Conservation (phyloP, 2,797 vertebrate species). For the Scolopax rusticola region DNA sequence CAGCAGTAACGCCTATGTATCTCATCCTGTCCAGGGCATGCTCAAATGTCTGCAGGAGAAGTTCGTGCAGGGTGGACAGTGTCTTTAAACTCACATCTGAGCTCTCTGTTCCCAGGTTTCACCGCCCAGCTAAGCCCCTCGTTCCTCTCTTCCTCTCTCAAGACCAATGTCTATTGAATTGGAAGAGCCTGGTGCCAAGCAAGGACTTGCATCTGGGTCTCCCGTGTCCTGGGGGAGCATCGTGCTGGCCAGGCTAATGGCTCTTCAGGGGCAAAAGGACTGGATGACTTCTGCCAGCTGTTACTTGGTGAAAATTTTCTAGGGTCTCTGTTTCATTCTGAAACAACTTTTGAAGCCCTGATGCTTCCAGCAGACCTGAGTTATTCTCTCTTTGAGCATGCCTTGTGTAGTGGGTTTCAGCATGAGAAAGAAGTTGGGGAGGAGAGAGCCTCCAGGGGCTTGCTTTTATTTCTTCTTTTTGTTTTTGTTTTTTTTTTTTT, state of each 20-base stretch:
- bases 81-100: background rate
- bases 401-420: background rate
- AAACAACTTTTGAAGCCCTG: background rate
- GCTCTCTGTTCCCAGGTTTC: background rate
- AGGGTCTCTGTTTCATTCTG: background rate
- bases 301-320: background rate
- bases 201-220: background rate
- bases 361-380: background rate
- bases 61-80: background rate
- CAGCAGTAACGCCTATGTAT: background rate
- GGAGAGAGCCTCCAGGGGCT: background rate
- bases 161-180: background rate
- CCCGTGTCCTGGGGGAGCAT: rapidly evolving
- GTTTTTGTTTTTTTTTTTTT: too few species aligned
- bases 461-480: background rate
- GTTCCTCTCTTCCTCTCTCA: background rate
- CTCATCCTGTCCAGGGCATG: rapidly evolving
- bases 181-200: background rate
- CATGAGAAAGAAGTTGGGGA: background rate
- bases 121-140: background rate
- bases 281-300: background rate
- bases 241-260: rapidly evolving
- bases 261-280: background rate
- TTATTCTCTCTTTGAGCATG: background rate
- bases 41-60: background rate